phyloP scores from a whole-genome alignment of 2,113 vertebrate species.

The Datnioides undecimradiatus region DNA sequence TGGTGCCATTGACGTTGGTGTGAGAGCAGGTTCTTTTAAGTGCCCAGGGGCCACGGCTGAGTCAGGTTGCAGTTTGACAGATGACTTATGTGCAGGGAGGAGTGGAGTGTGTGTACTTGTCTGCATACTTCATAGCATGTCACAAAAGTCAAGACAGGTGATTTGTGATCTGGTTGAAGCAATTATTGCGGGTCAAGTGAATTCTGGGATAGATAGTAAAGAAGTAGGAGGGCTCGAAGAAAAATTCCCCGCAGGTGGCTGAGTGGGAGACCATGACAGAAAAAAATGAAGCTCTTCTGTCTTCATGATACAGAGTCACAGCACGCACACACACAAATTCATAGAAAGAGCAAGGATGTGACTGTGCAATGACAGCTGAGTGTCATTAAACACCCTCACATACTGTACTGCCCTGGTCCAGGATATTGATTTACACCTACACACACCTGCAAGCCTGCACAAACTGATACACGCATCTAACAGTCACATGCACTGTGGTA shows the following conservation, averaged over 20 bases:
- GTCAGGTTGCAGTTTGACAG: slow-evolving; percentile 37
- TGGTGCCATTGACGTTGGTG: background rate
- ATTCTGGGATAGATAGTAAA: slow-evolving; percentile 54
- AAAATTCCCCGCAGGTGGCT: slow-evolving; percentile 35
- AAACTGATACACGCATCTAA: slow-evolving; percentile 34
- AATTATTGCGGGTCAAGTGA: slow-evolving; percentile 67
- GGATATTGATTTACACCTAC: slow-evolving; percentile 57
- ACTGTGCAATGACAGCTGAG: slow-evolving; percentile 41
- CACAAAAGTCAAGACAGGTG: slow-evolving; percentile 60
- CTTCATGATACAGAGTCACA: background rate
- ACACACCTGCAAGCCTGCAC: slow-evolving; percentile 44
- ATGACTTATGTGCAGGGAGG: slow-evolving; percentile 56
- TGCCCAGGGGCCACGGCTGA: slow-evolving; percentile 39
- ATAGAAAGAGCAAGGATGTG: slow-evolving; percentile 14
- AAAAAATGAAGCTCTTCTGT: slow-evolving; percentile 3
- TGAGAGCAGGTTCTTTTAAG: slow-evolving; percentile 54
- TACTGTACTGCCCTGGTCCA: slow-evolving; percentile 18
- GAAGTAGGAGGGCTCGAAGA: slow-evolving; percentile 6
- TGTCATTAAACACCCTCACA: slow-evolving; percentile 43
- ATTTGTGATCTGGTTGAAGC: slow-evolving; percentile 67
- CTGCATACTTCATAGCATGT: slow-evolving; percentile 64
- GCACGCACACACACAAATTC: slow-evolving; percentile 17
- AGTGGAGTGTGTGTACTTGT: slow-evolving; percentile 51
- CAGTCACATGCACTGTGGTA: background rate
- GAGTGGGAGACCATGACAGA: background rate